Conservation (phyloP, 1,140 invertebrate genomes). For the Drosophila guanche region DNA sequence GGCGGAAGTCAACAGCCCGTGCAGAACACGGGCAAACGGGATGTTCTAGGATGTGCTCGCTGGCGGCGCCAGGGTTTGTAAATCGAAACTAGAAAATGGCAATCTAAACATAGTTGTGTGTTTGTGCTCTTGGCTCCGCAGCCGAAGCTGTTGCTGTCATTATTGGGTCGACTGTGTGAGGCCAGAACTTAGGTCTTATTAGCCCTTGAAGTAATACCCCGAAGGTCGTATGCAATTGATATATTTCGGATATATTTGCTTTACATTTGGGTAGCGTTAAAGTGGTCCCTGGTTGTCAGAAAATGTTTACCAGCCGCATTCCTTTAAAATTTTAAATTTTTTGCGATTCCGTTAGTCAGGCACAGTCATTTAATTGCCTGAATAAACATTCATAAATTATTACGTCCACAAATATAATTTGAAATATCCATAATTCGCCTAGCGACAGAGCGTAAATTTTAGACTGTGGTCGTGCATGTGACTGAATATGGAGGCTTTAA, state of each 20-base stretch:
- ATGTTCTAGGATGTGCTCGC: constrained; percentile 57
- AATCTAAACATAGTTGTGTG: constrained; percentile 38
- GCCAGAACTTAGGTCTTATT: constrained; percentile 42
- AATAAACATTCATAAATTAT: not conserved
- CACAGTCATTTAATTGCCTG: too few species aligned
- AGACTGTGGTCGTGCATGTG: too few species aligned
- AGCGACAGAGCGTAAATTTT: constrained; percentile 1
- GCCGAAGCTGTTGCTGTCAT: constrained; percentile 10
- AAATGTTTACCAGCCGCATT: not conserved
- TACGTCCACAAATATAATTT: constrained; percentile 6
- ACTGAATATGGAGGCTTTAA: constrained; percentile 25
- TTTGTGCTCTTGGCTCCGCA: not conserved
- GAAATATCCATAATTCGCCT: not conserved
- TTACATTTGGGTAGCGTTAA: too few species aligned
- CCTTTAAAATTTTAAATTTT: not conserved
- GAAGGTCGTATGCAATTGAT: constrained; percentile 39
- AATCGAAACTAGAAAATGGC: constrained; percentile 66
- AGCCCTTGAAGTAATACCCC: constrained; percentile 48
- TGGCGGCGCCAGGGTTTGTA: constrained; percentile 48
- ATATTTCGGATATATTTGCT: too few species aligned
- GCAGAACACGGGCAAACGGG: constrained; percentile 5
- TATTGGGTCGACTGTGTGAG: constrained; percentile 16
- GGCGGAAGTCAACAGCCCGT: not conserved
- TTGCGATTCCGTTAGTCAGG: too few species aligned
- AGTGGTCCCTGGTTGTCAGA: too few species aligned